Evolutionary conservation across 2,888 invertebrate genomes (phyloP).

Genomic region (Gonocerus acuteangulatus): DNA sequence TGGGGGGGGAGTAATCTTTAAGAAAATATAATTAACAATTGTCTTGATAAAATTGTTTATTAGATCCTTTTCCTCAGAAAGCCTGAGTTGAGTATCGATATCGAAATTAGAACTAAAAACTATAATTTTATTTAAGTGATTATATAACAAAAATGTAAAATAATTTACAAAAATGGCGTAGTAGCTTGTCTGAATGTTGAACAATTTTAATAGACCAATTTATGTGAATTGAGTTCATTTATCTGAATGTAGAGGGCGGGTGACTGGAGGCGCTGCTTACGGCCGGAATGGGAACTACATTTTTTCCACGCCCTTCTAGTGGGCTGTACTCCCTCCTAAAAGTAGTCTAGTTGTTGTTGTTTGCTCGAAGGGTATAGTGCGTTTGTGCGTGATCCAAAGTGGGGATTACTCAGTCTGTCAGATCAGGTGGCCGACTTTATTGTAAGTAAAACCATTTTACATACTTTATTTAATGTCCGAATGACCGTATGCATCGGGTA

Average conservation of each 20-base stretch:
- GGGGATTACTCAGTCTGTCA: constrained; percentile 12
- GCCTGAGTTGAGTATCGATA: too few relatives aligned
- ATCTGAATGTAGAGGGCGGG: background rate
- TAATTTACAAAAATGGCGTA: too few relatives aligned
- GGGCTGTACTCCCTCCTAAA: constrained; percentile 5
- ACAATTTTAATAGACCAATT: background rate
- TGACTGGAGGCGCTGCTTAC: background rate
- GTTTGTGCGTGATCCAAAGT: constrained; percentile 16
- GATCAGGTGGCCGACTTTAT: constrained; percentile 20
- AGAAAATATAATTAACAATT: too few relatives aligned
- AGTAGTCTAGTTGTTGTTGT: constrained; percentile 22
- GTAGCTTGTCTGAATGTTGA: too few relatives aligned
- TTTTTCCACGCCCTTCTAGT: constrained; percentile 20
- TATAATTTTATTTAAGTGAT: too few relatives aligned
- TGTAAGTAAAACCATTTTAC: constrained; percentile 1
- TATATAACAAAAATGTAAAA: too few relatives aligned
- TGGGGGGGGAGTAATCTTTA: too few relatives aligned
- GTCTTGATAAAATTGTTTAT: too few relatives aligned
- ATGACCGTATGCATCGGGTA: background rate
- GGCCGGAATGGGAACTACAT: constrained; percentile 9
- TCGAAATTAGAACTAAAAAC: too few relatives aligned
- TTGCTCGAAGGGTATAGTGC: constrained; percentile 3
- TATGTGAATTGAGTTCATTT: background rate
- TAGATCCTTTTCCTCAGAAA: too few relatives aligned
- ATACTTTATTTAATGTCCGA: background rate